Conservation (phyloP, 2,888 invertebrate species). For the Helicoverpa assulta region DNA sequence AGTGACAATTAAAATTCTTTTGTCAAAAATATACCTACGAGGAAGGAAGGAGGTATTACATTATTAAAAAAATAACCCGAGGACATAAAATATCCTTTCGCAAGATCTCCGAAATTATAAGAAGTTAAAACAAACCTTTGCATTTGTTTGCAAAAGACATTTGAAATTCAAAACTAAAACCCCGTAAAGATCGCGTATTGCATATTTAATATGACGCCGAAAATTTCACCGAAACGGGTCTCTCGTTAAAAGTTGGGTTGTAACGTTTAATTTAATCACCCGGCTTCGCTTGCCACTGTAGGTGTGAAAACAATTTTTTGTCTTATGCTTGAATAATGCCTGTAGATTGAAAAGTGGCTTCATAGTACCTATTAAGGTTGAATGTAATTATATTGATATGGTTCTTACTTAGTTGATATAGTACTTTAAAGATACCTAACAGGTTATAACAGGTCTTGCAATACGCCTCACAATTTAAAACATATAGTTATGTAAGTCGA, state of each 20-base stretch:
- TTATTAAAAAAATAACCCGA: neutral
- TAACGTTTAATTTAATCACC: constrained; percentile 71
- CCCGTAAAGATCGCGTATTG: constrained; percentile 23
- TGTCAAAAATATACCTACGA: too few relatives aligned
- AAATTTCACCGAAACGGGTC: constrained; percentile 58
- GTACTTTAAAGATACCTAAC: neutral
- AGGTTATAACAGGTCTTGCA: neutral
- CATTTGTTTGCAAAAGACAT: constrained; percentile 6
- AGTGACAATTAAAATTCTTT: too few relatives aligned
- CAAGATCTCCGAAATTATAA: neutral
- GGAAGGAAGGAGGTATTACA: too few relatives aligned
- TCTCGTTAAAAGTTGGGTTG: constrained; percentile 74
- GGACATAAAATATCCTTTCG: neutral
- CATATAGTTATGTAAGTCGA: too few relatives aligned
- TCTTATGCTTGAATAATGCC: constrained; percentile 7
- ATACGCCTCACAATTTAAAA: too few relatives aligned
- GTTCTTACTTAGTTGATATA: neutral
- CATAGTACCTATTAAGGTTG: neutral
- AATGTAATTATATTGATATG: neutral
- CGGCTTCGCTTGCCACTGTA: constrained; percentile 24
- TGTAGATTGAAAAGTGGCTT: constrained; percentile 3
- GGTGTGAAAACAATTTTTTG: constrained; percentile 35
- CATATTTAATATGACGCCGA: constrained; percentile 31
- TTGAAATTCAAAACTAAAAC: constrained; percentile 34
- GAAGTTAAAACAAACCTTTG: neutral